Evolutionary conservation across 2,113 vertebrate genomes (phyloP).

Genomic region (Limanda limanda): DNA sequence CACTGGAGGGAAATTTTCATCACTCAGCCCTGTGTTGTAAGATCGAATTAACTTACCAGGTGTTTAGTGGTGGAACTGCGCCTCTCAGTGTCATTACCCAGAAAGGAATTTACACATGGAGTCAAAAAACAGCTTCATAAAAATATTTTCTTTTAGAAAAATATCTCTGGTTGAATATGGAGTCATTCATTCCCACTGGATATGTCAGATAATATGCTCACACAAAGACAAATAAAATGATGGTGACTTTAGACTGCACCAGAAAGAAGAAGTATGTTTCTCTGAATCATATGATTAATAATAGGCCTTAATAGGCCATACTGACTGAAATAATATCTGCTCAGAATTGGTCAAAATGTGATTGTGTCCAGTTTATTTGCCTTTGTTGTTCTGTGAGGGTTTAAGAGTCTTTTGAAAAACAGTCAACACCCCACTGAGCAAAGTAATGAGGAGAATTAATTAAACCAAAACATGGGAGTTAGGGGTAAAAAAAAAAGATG

Average conservation of each 20-base stretch:
- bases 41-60: too few relatives aligned
- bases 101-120: neutral
- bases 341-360: neutral
- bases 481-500: neutral
- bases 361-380: neutral
- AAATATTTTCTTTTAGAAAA: neutral
- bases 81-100: neutral
- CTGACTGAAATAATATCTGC: neutral
- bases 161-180: neutral
- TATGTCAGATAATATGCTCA: neutral
- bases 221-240: too few relatives aligned
- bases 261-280: neutral
- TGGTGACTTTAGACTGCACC: neutral
- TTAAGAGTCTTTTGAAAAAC: slow-evolving; percentile 40
- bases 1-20: neutral
- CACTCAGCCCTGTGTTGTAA: neutral
- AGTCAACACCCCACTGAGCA: slow-evolving; percentile 24
- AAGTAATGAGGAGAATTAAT: slow-evolving; percentile 46
- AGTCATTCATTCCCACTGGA: neutral
- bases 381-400: neutral
- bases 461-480: slow-evolving; percentile 7
- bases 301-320: too few relatives aligned
- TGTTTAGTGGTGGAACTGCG: neutral
- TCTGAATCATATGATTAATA: neutral
- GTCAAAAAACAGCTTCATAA: neutral